A percentile compares a stretch with the other conserved stretches of the same genome.
Evolutionary conservation across 2,797 vertebrate genomes (phyloP).

Genomic region (Syndactyla subalaris): DNA sequence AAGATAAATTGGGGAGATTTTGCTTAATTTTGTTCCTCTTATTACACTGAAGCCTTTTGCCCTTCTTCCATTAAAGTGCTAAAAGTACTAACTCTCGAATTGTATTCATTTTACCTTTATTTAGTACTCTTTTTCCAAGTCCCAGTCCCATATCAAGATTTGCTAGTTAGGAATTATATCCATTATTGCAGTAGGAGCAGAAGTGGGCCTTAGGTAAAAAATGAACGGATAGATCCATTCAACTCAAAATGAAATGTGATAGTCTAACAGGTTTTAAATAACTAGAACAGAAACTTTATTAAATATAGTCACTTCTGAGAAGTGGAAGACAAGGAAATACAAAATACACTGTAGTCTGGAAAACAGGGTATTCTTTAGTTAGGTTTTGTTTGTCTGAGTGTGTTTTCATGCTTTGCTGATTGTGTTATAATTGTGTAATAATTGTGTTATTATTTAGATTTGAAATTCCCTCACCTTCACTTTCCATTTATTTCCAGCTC

Average conservation of each 20-base stretch:
- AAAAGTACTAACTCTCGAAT: background rate
- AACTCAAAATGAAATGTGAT: background rate
- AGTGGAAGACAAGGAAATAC: background rate
- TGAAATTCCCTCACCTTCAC: background rate
- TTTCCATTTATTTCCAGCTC: constrained; percentile 4
- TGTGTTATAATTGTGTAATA: too few species aligned
- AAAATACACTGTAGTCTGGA: background rate
- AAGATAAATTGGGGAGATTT: background rate
- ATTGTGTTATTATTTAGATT: background rate
- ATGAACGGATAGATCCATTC: background rate
- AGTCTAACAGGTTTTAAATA: background rate
- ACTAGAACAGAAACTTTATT: background rate
- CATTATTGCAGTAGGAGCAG: background rate
- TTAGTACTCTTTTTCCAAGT: background rate
- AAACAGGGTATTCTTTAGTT: background rate
- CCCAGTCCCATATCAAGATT: background rate
- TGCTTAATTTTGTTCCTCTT: constrained; percentile 9
- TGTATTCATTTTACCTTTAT: background rate
- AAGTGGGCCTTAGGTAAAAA: background rate
- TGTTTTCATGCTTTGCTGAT: background rate
- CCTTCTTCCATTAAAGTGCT: background rate
- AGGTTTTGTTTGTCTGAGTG: background rate
- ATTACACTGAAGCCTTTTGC: background rate
- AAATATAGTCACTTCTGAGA: background rate
- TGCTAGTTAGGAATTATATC: background rate